phyloP scores from a whole-genome alignment of 2,888 invertebrate species.

The Rhagonycha lutea region DNA sequence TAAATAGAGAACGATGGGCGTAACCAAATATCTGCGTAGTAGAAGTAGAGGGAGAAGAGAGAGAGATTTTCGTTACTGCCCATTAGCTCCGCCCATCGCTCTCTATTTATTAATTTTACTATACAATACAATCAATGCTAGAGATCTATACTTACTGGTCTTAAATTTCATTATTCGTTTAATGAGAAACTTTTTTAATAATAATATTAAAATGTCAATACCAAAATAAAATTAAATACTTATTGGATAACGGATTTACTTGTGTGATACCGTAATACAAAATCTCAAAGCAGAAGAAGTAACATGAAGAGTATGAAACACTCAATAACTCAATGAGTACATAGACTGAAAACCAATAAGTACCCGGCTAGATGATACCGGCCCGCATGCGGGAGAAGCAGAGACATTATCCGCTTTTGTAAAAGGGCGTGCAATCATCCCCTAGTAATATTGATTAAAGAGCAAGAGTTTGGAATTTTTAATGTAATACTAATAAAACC shows the following conservation, averaged over 20 bases:
- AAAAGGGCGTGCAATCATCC: slow-evolving; percentile 37
- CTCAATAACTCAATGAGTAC: slow-evolving; percentile 28
- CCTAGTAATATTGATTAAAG: slow-evolving; percentile 37
- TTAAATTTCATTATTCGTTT: no score
- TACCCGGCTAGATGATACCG: slow-evolving; percentile 29
- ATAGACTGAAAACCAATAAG: slow-evolving; percentile 38
- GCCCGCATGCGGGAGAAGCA: slow-evolving; percentile 26
- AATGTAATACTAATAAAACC: slow-evolving; percentile 35
- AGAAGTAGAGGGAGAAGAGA: no score
- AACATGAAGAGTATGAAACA: slow-evolving; percentile 8
- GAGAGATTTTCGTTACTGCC: no score
- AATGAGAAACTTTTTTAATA: no score
- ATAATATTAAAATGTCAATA: background rate
- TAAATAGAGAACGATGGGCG: no score
- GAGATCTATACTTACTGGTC: no score
- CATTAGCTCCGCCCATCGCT: no score
- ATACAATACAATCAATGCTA: no score
- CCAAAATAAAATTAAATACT: background rate
- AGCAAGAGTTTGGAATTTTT: slow-evolving; percentile 37
- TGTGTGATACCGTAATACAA: background rate
- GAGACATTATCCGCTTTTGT: slow-evolving; percentile 33
- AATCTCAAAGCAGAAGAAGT: background rate
- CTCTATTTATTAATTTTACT: no score
- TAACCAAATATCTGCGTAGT: no score
- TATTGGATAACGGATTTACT: slow-evolving; percentile 1